A percentile compares a stretch with the other conserved stretches of the same genome.
phyloP scores from a whole-genome alignment of 2,888 invertebrate genomes.

The Gandaritis pyraliata region DNA sequence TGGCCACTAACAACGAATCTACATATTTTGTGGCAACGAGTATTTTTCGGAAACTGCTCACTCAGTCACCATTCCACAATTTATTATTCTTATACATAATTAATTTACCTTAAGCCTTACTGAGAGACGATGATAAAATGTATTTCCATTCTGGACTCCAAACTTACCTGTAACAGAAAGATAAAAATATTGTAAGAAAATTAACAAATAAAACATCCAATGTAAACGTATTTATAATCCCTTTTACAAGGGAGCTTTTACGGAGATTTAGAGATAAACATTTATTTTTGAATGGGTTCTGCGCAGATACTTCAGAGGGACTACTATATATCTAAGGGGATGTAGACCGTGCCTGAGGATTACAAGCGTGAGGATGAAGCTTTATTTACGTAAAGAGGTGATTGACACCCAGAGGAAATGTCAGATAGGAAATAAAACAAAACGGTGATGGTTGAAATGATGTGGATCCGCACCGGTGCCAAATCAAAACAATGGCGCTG shows the following conservation, averaged over 20 bases:
- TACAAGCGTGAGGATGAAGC: no score
- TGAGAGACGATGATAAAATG: neutral
- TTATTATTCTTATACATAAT: neutral
- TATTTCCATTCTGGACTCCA: neutral
- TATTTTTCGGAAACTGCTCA: neutral
- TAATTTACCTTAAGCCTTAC: neutral
- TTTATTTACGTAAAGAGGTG: constrained; percentile 11
- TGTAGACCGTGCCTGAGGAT: neutral
- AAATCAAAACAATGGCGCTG: constrained; percentile 28
- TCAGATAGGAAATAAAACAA: constrained; percentile 17
- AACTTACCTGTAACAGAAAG: constrained; percentile 17
- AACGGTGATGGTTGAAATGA: constrained; percentile 29
- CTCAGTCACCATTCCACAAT: neutral
- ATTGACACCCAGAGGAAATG: constrained; percentile 27
- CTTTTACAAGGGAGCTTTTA: no score
- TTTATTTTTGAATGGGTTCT: no score
- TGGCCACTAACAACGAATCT: no score
- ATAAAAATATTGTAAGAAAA: constrained; percentile 37
- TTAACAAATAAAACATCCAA: neutral
- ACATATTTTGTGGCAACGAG: no score
- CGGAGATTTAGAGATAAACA: no score
- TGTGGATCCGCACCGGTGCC: constrained; percentile 27
- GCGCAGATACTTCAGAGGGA: no score
- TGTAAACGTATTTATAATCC: no score
- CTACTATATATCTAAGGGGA: neutral